Base-by-base conservation (phyloP, 1,140 invertebrate species). In the Diplogasteroides magnus region DNA sequence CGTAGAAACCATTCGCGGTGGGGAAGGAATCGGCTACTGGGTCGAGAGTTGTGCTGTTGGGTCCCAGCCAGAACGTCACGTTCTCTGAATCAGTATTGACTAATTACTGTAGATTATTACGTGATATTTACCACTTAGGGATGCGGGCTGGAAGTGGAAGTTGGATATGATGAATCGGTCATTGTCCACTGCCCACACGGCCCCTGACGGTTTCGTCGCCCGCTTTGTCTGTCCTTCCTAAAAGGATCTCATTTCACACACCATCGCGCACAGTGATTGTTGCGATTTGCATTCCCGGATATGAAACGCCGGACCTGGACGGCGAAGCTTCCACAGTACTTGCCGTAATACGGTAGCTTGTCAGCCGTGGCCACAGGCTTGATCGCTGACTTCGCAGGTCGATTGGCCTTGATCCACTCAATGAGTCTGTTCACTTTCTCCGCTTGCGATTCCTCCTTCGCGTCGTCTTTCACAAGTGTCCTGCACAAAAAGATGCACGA, bases 351-450 rank as follows among this genome's bases (percentile, higher is more conserved):
- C 6, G 79, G 79, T 27, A 81, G 62, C 48, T 81, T 78, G 27
- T 82, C 79, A 14, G 70, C 66, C 29, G 72, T 70, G 2, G 68
- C 23, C 25, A 26, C 68, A 57, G 15, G 31, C 57, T 70, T 63
- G 26, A 59, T 63, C 27, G 28, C 62, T 19, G 62, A 72, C 64
- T 76, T 82, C 31, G 27, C 59, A 2, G 79, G 79, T 57, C 79
- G 69, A 37, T 81, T 81, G 60, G 83, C 79, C 60, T 80, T 72
- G 31, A 81, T 81, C 79, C 79, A 81, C 59, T 83, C 78, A 57
- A 81, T 73, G 23, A 83, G 72, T 19, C 70, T 29, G 26, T 57
- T 71, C 69, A 74, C 67, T 66, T 76, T 64, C 65, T 77, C 67
- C 69, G 69, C 64, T 63, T 65, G 32, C 61, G 67, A 56, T 72